phyloP scores from a whole-genome alignment of 2,888 invertebrate species.

The Ochlodes sylvanus region DNA sequence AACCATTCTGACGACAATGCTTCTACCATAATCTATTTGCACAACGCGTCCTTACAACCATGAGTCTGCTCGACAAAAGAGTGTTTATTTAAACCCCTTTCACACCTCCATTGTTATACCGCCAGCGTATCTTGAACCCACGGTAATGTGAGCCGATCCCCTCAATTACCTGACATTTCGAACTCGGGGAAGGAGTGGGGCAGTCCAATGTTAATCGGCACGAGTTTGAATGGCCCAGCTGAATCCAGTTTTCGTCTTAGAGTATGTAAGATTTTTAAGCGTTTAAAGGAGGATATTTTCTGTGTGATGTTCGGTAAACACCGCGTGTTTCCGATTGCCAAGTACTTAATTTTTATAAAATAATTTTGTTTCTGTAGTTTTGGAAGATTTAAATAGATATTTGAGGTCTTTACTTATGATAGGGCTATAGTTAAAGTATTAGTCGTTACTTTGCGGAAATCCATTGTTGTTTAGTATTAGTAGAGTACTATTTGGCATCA shows the following conservation, averaged over 20 bases:
- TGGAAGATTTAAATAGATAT: no score
- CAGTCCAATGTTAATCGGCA: constrained; percentile 16
- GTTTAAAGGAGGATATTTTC: constrained; percentile 45
- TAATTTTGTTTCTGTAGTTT: not conserved
- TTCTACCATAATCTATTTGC: constrained; percentile 77
- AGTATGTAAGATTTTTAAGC: constrained; percentile 70
- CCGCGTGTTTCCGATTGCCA: constrained; percentile 37
- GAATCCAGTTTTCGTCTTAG: constrained; percentile 64
- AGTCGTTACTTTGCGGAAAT: no score
- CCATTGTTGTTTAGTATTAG: no score
- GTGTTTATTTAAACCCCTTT: constrained; percentile 83
- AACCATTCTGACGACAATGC: constrained; percentile 59
- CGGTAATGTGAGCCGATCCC: constrained; percentile 47
- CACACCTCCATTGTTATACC: constrained; percentile 77
- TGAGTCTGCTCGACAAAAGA: constrained; percentile 75
- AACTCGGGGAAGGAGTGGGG: constrained; percentile 45
- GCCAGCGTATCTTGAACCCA: constrained; percentile 58
- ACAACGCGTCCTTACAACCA: constrained; percentile 68
- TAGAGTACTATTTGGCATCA: no score
- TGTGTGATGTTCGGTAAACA: constrained; percentile 43
- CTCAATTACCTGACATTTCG: constrained; percentile 40
- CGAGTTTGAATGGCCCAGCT: constrained; percentile 61
- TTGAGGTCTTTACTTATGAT: no score
- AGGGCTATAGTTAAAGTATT: no score
- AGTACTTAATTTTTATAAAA: not conserved